Percentiles rank a stretch among this genome's conserved stretches.
Conservation (phyloP, 2,888 invertebrate species). For the Teleiodes luculella region DNA sequence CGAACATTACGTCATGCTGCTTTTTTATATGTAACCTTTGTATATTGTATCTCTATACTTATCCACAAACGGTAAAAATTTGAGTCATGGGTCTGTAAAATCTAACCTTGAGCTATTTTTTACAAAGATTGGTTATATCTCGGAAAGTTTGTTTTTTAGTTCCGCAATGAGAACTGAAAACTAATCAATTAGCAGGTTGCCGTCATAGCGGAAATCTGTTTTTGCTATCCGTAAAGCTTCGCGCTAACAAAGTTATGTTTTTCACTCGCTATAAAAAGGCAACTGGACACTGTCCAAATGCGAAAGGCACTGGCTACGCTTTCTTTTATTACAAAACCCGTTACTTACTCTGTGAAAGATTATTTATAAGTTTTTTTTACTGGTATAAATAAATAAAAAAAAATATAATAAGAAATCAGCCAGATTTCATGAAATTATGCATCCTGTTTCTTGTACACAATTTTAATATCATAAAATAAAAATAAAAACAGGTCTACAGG, state of each 20-base stretch:
- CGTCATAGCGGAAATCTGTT: constrained; percentile 19
- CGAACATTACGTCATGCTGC: no score
- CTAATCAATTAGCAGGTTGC: constrained; percentile 26
- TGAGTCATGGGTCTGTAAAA: no score
- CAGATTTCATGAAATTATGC: no score
- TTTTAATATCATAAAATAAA: no score
- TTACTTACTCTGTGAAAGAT: background rate
- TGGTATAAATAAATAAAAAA: no score
- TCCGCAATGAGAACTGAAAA: constrained; percentile 11
- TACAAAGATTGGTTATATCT: background rate
- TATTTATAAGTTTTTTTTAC: background rate
- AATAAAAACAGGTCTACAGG: no score
- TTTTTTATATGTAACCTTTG: no score
- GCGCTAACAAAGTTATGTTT: constrained; percentile 27
- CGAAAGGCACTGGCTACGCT: constrained; percentile 24
- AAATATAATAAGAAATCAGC: no score
- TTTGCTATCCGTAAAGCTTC: constrained; percentile 20
- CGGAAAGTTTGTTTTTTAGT: background rate
- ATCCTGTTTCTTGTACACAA: no score
- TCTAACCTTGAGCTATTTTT: background rate
- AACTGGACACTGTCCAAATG: constrained; percentile 33
- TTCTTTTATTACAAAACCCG: constrained; percentile 1
- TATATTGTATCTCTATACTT: no score
- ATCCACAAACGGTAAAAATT: no score
- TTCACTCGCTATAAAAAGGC: constrained; percentile 26